Conservation (phyloP, 2,797 vertebrate genomes). For the Coccyzus lansbergi region DNA sequence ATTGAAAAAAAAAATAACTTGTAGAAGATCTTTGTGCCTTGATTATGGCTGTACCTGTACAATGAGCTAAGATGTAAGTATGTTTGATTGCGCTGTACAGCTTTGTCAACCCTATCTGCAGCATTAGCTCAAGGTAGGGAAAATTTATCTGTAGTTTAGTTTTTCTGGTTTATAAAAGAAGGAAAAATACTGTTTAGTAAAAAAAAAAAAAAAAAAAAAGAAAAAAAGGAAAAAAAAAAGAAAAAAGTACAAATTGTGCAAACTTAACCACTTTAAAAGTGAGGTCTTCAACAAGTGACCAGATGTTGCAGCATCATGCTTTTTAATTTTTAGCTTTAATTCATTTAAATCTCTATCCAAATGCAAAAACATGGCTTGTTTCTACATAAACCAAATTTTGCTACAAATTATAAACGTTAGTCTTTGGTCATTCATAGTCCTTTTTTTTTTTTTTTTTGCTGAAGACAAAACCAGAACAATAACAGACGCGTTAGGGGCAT, state of each 20-base stretch:
- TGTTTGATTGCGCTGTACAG: constrained; percentile 93
- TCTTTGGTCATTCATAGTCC: constrained; percentile 83
- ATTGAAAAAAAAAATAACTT: constrained; percentile 90
- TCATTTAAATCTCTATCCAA: constrained; percentile 87
- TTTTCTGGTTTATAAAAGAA: constrained; percentile 86
- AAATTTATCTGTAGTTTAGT: constrained; percentile 87
- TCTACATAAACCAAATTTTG: constrained; percentile 92
- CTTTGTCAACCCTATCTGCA: constrained; percentile 83
- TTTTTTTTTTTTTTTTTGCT: constrained; percentile 62
- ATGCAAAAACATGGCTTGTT: constrained; percentile 91
- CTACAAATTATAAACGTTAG: constrained; percentile 82
- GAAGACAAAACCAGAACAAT: constrained; percentile 54
- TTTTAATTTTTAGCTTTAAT: constrained; percentile 88
- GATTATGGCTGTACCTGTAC: constrained; percentile 94
- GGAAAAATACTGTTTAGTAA: constrained; percentile 87
- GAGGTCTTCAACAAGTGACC: constrained; percentile 84
- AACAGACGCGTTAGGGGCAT: constrained; percentile 60
- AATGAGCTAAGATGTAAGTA: constrained; percentile 92
- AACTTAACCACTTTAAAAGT: constrained; percentile 87
- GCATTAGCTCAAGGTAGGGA: constrained; percentile 79
- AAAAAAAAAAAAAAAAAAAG: constrained; percentile 76
- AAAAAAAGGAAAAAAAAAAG: constrained; percentile 74
- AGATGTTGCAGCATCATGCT: constrained; percentile 80
- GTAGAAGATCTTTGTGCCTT: constrained; percentile 97
- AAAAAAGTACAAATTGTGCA: constrained; percentile 85